Evolutionary conservation across 2,797 vertebrate genomes (phyloP), one percentile per base, ranked within the genome.

Genomic region (Artibeus jamaicensis): DNA sequence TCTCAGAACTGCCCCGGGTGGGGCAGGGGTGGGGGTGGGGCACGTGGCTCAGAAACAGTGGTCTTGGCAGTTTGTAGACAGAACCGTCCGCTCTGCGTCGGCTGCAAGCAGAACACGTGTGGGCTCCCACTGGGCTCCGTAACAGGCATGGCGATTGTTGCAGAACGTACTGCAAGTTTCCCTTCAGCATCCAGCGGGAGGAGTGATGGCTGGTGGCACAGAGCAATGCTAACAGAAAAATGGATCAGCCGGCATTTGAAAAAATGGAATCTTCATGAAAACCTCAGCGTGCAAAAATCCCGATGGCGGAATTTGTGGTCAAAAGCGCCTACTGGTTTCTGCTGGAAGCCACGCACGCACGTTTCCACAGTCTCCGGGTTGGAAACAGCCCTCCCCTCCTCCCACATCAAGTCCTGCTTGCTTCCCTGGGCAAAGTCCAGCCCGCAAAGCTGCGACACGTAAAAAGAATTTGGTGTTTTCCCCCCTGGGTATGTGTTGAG

Each of bases 161-260:
- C 26, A 15, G 59, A 62, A 14, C 59, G 1, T 62, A 1, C 2
- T 1, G 5, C 59, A 3, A 2, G 26, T 15, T 29, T 32, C 59
- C 0, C 59, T 14, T 6, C 59, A 14, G 59, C 12, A 15, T 0
- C 26, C 59, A 32, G 0, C 0, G 59, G 59, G 59, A 32, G 59
- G 26, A 15, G 12, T 5, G 4, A 62, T 29, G 59, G 59, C 59
- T 10, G 8, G 12, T 6, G 12, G 26, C 0, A 2, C 26, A 6
- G 59, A 15, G 12, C 6, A 7, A 37, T 12, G 46, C 9, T 26
- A 59, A 59, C 44, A 62, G 68, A 77, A 82, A 86, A 74, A 5
- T 29, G 11, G 42, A 2, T 37, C 48, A 16, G 19, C 24, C 21
- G 21, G 14, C 2, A 48, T 53, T 59, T 53, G 53, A 50, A 81